These are phyloP conservation scores for Rhagologus leucostigma DNA, from an alignment of 2,113 vertebrate species.

Conservation along the genomic window DNA sequence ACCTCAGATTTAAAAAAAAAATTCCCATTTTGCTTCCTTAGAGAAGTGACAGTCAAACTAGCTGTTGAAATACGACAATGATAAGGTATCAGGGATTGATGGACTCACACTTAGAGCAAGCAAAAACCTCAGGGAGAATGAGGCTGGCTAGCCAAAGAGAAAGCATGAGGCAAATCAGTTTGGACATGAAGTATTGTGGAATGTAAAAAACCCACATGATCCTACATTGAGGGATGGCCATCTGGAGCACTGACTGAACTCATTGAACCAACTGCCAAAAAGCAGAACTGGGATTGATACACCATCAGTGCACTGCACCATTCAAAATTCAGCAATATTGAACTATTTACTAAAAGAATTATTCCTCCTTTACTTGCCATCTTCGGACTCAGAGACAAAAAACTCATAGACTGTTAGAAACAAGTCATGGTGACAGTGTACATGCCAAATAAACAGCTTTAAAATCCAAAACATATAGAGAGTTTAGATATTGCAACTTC, in stretches of 20 bases:
- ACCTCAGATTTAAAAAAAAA: background rate
- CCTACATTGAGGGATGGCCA: background rate
- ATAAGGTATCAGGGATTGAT: background rate
- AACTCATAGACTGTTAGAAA: background rate
- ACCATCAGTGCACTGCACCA: background rate
- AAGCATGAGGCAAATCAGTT: background rate
- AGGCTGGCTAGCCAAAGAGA: background rate
- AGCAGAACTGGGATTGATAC: background rate
- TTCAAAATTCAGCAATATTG: background rate
- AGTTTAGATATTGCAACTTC: background rate
- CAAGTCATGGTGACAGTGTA: background rate
- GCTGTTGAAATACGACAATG: background rate
- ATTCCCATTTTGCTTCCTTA: background rate
- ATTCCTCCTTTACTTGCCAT: background rate
- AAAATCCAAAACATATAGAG: background rate
- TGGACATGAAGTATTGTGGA: background rate
- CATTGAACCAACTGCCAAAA: background rate
- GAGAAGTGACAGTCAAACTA: background rate
- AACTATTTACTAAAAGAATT: background rate
- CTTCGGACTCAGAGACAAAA: background rate
- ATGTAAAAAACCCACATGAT: background rate
- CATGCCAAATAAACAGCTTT: background rate
- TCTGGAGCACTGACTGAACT: background rate
- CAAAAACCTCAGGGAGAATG: background rate
- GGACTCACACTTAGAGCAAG: background rate